Percentiles rank a stretch among this genome's conserved stretches.
These are phyloP conservation scores for Podocnemis expansa DNA, from an alignment of 2,113 vertebrate genomes.

Conservation along the genomic window DNA sequence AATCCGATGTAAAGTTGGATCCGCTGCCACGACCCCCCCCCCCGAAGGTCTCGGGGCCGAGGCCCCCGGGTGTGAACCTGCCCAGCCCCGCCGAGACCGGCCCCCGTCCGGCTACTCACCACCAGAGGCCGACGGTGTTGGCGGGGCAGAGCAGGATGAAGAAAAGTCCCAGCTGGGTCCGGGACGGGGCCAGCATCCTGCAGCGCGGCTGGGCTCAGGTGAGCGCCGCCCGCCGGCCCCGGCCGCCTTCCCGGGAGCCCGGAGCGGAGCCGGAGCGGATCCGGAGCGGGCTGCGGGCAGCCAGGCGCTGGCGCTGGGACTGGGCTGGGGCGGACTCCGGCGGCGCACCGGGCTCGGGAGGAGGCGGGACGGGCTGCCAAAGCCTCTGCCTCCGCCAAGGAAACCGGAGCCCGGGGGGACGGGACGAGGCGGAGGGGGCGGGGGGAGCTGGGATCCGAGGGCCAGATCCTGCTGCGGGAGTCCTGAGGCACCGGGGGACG, in stretches of 20 bases:
- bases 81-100: too few relatives aligned
- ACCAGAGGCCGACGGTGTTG: constrained; percentile 95
- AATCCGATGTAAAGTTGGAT: not conserved
- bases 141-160: constrained; percentile 93
- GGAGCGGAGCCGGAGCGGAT: constrained; percentile 10
- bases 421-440: constrained; percentile 39
- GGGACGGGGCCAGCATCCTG: constrained; percentile 85
- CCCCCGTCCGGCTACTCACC: constrained; percentile 81
- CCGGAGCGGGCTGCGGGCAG: not conserved
- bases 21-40: too few relatives aligned
- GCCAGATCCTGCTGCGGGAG: not conserved
- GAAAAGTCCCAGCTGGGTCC: constrained; percentile 89
- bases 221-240: constrained; percentile 16
- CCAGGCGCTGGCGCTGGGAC: not conserved
- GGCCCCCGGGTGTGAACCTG: not conserved
- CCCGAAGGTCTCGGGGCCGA: not conserved
- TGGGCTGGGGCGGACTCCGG: constrained; percentile 44
- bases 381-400: constrained; percentile 63
- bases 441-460: not conserved
- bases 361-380: constrained; percentile 71
- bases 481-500: not conserved
- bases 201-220: constrained; percentile 57
- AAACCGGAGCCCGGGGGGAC: constrained; percentile 64
- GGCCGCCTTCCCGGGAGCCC: not conserved
- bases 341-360: constrained; percentile 61